Evolutionary conservation across 2,888 invertebrate genomes (phyloP), one percentile per base, ranked within the genome.

Genomic region (Zelleria hepariella): DNA sequence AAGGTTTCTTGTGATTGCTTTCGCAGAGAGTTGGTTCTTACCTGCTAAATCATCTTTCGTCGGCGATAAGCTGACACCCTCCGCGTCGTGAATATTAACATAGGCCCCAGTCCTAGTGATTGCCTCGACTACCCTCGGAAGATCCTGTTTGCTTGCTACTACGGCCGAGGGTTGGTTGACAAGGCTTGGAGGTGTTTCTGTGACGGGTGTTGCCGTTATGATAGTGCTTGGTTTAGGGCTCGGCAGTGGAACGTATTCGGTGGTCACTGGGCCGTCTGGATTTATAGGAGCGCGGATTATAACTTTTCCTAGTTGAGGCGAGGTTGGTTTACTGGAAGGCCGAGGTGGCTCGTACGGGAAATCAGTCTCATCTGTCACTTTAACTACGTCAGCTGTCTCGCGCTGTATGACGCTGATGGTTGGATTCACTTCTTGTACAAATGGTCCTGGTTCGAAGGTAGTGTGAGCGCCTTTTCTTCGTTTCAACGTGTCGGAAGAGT

Each of bases 371-470:
- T 87, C 86, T 56, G 72, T 67, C 48, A 86, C 69, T 73, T 80
- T 80, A 4, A 87, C 80, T 52, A 86, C 65, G 64, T 86, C 82
- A 18, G 85, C 81, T 18, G 75, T 82, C 75, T 85, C 85, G 55
- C 83, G 74, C 68, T 83, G 80, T 59, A 88, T 80, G 10, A 82
- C 67, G 27, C 82, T 70, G 48, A 77, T 80, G 1, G 85, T 85
- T n/a, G 86, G 83, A 58, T 77, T 71, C 58, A 87, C 78, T 70
- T 92, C 92, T 82, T 94, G 94, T 24, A 96, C 94, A 76, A 94
- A 94, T 52, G 95, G 95, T 66, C 96, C 96, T 60, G 96, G 96
- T 86, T 95, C 95, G 72, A 96, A 96, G 32, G 96, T 95, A 47
- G 95, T 94, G 72, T 95, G 94, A 18, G 94, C 93, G 62, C 93